Evolutionary conservation across 2,113 vertebrate species (phyloP).

Genomic region (Mirza zaza): DNA sequence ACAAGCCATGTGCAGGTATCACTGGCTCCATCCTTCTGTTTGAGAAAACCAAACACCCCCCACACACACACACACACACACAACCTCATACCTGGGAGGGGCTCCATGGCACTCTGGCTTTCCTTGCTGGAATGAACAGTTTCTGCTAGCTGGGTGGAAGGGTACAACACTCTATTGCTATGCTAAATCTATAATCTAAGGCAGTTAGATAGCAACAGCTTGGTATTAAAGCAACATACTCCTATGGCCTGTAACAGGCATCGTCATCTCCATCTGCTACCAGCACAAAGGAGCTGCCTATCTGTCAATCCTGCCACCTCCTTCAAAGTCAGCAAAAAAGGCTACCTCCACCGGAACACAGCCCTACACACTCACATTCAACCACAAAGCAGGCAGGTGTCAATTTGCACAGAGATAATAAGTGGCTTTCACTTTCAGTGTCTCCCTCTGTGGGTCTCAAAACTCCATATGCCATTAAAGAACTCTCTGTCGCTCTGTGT

Average conservation of each 20-base stretch:
- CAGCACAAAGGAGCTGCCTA: rapidly evolving
- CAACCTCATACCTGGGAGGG: neutral
- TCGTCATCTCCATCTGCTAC: neutral
- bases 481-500: neutral
- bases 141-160: neutral
- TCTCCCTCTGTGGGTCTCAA: neutral
- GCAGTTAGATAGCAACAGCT: neutral
- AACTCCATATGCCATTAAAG: neutral
- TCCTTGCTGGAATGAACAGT: neutral
- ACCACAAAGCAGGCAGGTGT: neutral
- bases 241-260: rapidly evolving
- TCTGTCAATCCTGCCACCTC: rapidly evolving
- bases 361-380: neutral
- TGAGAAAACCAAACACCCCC: no score
- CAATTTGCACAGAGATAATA: neutral
- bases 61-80: no score
- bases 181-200: neutral
- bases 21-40: neutral
- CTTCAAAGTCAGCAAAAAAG: neutral
- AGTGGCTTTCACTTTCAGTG: neutral
- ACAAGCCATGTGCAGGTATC: neutral
- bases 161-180: no score
- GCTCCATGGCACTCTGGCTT: neutral
- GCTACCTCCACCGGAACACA: rapidly evolving
- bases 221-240: neutral